Evolutionary conservation across 2,113 vertebrate genomes (phyloP).

Genomic region (Ptychochromis oligacanthus): DNA sequence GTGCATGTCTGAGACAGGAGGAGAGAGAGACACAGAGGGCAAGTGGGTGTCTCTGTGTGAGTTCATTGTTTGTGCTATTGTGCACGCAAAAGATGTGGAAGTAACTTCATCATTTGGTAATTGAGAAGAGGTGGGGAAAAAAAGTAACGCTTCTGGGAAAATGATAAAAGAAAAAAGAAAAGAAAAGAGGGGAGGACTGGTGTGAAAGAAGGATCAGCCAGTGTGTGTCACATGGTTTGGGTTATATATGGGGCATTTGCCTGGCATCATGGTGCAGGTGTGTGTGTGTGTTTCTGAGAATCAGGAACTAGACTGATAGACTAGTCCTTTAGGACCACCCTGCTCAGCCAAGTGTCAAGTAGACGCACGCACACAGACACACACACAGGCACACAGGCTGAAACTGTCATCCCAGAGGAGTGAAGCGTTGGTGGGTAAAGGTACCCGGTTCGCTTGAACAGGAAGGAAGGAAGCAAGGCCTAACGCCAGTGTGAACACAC

Average conservation of each 20-base stretch:
- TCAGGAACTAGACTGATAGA: constrained; percentile 74
- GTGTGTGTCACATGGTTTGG: constrained; percentile 32
- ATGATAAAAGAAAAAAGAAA: constrained; percentile 4
- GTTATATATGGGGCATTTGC: constrained; percentile 49
- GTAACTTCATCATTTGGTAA: constrained; percentile 53
- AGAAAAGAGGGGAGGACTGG: background rate
- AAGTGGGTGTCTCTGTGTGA: constrained; percentile 29
- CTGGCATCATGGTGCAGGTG: constrained; percentile 61
- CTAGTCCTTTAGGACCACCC: constrained; percentile 65
- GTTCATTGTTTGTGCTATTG: constrained; percentile 25
- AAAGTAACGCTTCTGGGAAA: constrained; percentile 19
- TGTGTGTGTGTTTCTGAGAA: constrained; percentile 70
- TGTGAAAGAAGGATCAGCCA: constrained; percentile 33
- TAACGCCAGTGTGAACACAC: constrained; percentile 64
- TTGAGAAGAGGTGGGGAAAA: constrained; percentile 13
- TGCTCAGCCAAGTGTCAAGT: constrained; percentile 75
- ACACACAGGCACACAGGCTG: constrained; percentile 14
- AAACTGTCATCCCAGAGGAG: constrained; percentile 61
- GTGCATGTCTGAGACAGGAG: constrained; percentile 17
- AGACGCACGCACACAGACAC: constrained; percentile 14
- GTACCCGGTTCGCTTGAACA: constrained; percentile 64
- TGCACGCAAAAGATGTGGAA: constrained; percentile 9
- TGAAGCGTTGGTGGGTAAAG: constrained; percentile 58
- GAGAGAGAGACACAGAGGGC: background rate
- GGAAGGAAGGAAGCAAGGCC: constrained; percentile 79